Base-by-base conservation (phyloP, 2,797 vertebrate genomes). In the Hoplostethus atlanticus region DNA sequence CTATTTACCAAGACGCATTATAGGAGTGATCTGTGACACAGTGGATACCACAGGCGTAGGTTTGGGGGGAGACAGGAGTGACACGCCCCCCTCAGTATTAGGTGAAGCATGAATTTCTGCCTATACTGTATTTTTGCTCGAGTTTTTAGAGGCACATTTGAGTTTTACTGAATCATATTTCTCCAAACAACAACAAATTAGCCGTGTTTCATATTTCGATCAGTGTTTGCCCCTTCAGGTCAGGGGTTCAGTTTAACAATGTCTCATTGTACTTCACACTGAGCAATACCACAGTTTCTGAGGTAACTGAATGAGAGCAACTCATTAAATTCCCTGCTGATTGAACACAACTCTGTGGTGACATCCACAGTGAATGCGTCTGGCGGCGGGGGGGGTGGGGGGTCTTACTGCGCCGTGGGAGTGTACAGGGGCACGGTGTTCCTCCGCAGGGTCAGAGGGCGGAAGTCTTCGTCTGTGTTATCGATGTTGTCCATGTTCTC, bases 401-500 rank as follows among this genome's bases (percentile, higher is more conserved):
- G 21, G 70, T 90, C 90, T 83, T 80, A 95, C 92, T 63, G 5
- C 17, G 87, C 72, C 44, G 89, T 86, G 5, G 54, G 80, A 6
- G 87, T 80, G 61, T 87, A 84, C 0, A 2, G 34, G 13, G 84
- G 88, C 5, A 87, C 58, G 36, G 83, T 55, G 30, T 53, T 89
- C 73, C 73, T 80, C 65, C 92, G 88, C 13, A 68, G 3, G 46
- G 92, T 92, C 47, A 95, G 53, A 0, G 87, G 86, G 0, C 64
- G 28, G 64, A 93, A 90, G 47, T 86, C 87, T 76, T 87, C 86
- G 5, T 21, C 16, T 0, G 84, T 78, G 72, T 85, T 83, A 71
- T 95, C 95, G 6, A 92, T 38, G 11, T 87, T 82, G 13, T 96
- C 93, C 58, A 91, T 81, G 60, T 93, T 80, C 46, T 89, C 70